Evolutionary conservation across 2,888 invertebrate species (phyloP), one percentile per base, ranked within the genome.

Genomic region (Eustalomyia histrio): DNA sequence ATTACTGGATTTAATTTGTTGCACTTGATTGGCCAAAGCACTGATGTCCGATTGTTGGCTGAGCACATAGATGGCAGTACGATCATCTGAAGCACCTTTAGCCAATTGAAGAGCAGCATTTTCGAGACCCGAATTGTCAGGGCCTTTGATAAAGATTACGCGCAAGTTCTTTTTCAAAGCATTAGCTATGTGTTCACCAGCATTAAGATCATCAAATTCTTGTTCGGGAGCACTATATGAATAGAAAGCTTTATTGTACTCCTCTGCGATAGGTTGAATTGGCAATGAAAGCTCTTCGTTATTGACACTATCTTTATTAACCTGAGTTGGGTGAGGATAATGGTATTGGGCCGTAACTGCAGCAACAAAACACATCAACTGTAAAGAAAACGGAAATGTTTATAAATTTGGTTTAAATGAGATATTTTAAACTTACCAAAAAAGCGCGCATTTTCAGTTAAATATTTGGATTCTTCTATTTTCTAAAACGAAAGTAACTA

Each of bases 91-190:
- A 35, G 87, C 86, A 6, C 86, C 84, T 52, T 86, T 86, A 21
- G 86, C 87, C 79, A 88, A 65, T 76, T 88, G 85, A 0, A 89
- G 84, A 4, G 86, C 88, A 7, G 88, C 87, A 58, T 87, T 86
- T 55, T 88, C 87, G 47, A 88, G 68, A 1, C 85, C 88, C 4
- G 83, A 84, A 29, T 88, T 88, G 80, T 89, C 89, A 53, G 90
- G 90, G 4, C 89, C 87, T 80, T 87, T 89, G 74, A 90, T 90
- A 82, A 90, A 90, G 3, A 90, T 83, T 4, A 90, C 88, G n/a
- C 88, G 88, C 17, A 90, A 80, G 67, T 87, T 87, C 61, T 83
- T 87, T 65, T 86, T 86, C 52, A 88, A 18, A 2, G 84, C 79
- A 47, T 85, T 85, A 6, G 83, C 64, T 17, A 84, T 83, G 39